A percentile compares a stretch with the other conserved stretches of the same genome.
Conservation (phyloP, 1,140 invertebrate genomes). For the Aleiodes sp. region DNA sequence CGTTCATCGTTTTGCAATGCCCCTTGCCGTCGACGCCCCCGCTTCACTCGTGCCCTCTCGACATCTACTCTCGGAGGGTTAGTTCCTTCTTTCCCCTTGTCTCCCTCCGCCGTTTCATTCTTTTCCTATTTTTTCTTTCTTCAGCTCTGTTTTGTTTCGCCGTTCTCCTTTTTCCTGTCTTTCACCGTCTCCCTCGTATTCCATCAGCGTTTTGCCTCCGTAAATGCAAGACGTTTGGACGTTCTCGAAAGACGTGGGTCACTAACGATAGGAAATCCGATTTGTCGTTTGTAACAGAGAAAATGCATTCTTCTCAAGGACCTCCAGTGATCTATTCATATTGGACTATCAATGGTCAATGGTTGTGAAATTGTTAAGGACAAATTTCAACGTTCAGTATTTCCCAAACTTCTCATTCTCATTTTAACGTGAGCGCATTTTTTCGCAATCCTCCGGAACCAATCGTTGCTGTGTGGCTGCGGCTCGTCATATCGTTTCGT, state of each 20-base stretch:
- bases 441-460: conserved; percentile 18
- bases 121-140: background rate
- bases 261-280: conserved; percentile 56
- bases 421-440: background rate
- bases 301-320: too few species aligned
- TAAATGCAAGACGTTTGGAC: background rate
- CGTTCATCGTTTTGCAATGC: background rate
- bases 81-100: conserved; percentile 36
- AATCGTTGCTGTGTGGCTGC: conserved; percentile 13
- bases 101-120: conserved; percentile 42
- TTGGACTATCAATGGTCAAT: background rate
- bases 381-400: background rate
- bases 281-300: background rate
- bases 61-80: conserved; percentile 20
- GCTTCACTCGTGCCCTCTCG: conserved; percentile 13
- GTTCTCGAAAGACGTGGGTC: conserved; percentile 35
- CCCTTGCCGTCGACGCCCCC: conserved; percentile 35
- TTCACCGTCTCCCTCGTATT: background rate
- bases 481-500: conserved; percentile 26
- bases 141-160: background rate
- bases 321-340: background rate
- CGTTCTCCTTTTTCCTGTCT: background rate
- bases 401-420: background rate
- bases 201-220: background rate
- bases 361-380: background rate